A percentile compares a stretch with the other conserved stretches of the same genome.
Evolutionary conservation across 2,797 vertebrate genomes (phyloP).

Genomic region (Carapus acus): DNA sequence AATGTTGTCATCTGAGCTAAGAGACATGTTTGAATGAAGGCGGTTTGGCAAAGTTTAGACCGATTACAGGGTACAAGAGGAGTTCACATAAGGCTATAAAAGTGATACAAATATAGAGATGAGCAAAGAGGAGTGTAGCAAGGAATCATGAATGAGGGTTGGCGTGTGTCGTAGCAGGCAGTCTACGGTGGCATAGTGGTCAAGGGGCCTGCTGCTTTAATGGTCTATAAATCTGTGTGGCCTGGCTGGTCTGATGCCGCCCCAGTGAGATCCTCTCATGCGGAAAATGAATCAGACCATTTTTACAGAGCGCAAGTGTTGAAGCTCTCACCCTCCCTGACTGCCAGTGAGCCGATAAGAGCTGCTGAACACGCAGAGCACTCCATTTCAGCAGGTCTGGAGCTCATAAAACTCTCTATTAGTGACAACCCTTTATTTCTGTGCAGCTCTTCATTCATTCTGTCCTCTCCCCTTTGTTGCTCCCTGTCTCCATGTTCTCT

Average conservation of each 20-base stretch:
- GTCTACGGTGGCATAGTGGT: constrained; percentile 66
- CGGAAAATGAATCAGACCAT: constrained; percentile 92
- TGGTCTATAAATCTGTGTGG: constrained; percentile 96
- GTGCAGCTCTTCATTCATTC: constrained; percentile 71
- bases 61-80: constrained; percentile 52
- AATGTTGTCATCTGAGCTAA: too few relatives aligned
- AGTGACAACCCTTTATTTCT: constrained; percentile 82
- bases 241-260: constrained; percentile 77
- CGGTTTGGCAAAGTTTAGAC: constrained; percentile 27
- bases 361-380: constrained; percentile 68
- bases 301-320: constrained; percentile 80
- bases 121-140: constrained; percentile 58
- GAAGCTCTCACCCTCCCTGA: constrained; percentile 67
- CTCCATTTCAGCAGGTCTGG: constrained; percentile 76
- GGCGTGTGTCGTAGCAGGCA: constrained; percentile 61
- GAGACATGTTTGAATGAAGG: constrained; percentile 20
- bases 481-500: constrained; percentile 15
- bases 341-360: constrained; percentile 85
- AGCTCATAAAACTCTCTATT: constrained; percentile 91
- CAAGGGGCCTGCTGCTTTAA: constrained; percentile 91
- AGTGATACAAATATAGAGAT: constrained; percentile 54
- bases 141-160: constrained; percentile 60
- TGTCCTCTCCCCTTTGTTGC: constrained; percentile 51
- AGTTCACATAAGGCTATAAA: constrained; percentile 61
- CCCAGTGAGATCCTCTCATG: constrained; percentile 91